phyloP scores from a whole-genome alignment of 2,797 vertebrate genomes.

The Lithobates sylvaticus region DNA sequence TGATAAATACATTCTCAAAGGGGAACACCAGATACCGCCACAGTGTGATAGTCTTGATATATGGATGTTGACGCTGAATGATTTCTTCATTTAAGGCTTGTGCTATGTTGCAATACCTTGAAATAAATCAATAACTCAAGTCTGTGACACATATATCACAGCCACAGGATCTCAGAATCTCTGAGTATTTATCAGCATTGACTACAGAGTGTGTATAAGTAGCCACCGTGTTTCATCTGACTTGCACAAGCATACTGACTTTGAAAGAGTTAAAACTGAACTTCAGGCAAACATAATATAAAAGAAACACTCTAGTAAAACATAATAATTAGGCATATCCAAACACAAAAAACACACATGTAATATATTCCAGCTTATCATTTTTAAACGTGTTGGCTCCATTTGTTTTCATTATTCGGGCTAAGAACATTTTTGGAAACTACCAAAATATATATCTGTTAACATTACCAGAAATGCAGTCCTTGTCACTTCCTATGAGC shows the following conservation, averaged over 20 bases:
- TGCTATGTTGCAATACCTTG: conserved; percentile 46
- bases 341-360: too few relatives aligned
- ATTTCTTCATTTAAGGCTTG: conserved; percentile 52
- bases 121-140: conserved; percentile 49
- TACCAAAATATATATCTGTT: too few relatives aligned
- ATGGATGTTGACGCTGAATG: conserved; percentile 45
- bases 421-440: too few relatives aligned
- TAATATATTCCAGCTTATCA: too few relatives aligned
- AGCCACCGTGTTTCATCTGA: neutral
- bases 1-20: conserved; percentile 39
- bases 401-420: too few relatives aligned
- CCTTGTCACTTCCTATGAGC: too few relatives aligned
- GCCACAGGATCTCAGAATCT: neutral
- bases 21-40: conserved; percentile 23
- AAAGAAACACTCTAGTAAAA: too few relatives aligned
- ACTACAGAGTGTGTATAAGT: neutral
- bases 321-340: too few relatives aligned
- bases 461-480: too few relatives aligned
- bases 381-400: too few relatives aligned
- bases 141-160: conserved; percentile 28
- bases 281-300: neutral
- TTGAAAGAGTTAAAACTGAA: neutral
- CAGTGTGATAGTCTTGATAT: conserved; percentile 30
- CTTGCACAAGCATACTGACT: neutral
- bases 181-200: neutral